Conservation (phyloP, 2,888 invertebrate genomes). For the Catocala nupta region DNA sequence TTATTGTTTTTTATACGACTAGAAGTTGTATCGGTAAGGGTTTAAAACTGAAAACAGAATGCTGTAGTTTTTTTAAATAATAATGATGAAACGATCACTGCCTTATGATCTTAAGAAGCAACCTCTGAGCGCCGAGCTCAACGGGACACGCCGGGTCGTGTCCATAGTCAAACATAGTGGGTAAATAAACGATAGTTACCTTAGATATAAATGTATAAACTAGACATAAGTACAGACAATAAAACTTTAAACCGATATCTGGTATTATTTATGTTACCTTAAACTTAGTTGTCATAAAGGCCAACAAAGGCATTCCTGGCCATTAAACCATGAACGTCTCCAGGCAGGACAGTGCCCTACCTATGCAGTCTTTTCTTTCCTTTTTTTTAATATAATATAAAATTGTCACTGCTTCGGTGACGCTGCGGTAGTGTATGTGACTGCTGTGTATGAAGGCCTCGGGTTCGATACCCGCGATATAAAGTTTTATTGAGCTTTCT, state of each 20-base stretch:
- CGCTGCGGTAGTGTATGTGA: no score
- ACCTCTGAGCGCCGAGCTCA: constrained; percentile 62
- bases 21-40: constrained; percentile 44
- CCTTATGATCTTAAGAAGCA: constrained; percentile 69
- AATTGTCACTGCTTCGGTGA: no score
- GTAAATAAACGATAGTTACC: constrained; percentile 76
- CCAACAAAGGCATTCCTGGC: no score
- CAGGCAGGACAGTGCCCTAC: no score
- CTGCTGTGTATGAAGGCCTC: no score
- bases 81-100: constrained; percentile 68
- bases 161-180: constrained; percentile 82
- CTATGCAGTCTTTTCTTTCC: no score
- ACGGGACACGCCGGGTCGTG: constrained; percentile 66
- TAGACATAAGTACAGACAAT: constrained; percentile 70
- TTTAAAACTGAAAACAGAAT: constrained; percentile 36
- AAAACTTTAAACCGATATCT: constrained; percentile 50
- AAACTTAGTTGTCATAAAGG: no score
- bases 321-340: no score
- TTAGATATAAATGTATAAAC: constrained; percentile 73
- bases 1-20: constrained; percentile 51
- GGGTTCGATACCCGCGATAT: no score
- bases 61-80: constrained; percentile 32
- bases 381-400: no score
- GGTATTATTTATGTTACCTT: constrained; percentile 10
- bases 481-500: no score